These are phyloP conservation scores for Limosa lapponica DNA, from an alignment of 2,797 vertebrate species.

Conservation along the genomic window DNA sequence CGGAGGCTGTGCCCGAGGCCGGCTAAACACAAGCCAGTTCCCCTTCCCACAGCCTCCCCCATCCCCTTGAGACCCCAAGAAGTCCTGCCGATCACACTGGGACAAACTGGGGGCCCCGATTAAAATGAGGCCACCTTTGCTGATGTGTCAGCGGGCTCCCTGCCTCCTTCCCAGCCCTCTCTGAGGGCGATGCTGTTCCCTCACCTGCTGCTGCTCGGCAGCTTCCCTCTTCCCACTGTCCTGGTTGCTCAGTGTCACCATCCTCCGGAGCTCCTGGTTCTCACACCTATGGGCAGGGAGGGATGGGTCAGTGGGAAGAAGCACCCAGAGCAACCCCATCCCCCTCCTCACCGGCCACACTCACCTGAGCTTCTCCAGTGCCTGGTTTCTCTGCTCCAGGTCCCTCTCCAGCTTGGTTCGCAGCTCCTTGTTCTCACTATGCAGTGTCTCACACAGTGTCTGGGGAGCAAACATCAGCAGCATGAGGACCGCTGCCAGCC, in stretches of 20 bases:
- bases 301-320: background rate
- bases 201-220: constrained; percentile 83
- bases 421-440: constrained; percentile 94
- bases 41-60: background rate
- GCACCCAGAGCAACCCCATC: background rate
- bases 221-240: constrained; percentile 75
- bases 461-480: constrained; percentile 28
- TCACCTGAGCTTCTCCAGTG: constrained; percentile 91
- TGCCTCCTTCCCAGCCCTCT: background rate
- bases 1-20: background rate
- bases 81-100: background rate
- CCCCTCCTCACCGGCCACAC: background rate
- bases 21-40: background rate
- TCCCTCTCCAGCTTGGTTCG: constrained; percentile 94
- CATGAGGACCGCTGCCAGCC: background rate
- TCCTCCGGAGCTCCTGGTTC: constrained; percentile 92
- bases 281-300: constrained; percentile 83
- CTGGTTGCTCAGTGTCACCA: constrained; percentile 80
- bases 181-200: background rate
- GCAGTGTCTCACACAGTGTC: constrained; percentile 95
- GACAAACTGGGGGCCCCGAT: background rate
- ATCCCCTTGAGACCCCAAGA: background rate
- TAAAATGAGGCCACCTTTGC: constrained; percentile 5
- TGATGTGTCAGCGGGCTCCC: background rate
- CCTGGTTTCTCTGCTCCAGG: constrained; percentile 92